Base-by-base conservation (phyloP, 2,797 vertebrate species). In the Selene dorsalis region DNA sequence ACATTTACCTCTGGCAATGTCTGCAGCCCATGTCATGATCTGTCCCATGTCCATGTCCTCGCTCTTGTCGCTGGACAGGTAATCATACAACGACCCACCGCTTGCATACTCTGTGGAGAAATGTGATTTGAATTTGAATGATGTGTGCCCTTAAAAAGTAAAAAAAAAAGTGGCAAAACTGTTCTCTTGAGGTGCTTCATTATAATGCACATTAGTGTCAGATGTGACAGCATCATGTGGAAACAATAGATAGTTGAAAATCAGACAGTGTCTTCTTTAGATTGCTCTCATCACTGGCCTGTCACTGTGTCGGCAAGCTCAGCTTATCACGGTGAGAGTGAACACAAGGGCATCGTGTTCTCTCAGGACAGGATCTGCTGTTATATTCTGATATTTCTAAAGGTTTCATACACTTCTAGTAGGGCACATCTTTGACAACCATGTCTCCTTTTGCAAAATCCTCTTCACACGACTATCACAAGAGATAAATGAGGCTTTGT, bases 1-100 rank as follows among this genome's bases (percentile, higher is more conserved):
- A 77, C 3, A 38, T 39, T 81, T 93, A 99, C 98, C 98, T 98
- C 97, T 98, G 81, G 97, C 98, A 48, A 99, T 98, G 73, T 99
- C 97, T 57, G 94, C 96, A 87, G 98, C 96, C 98, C 98, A 99
- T 2, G 96, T 97, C 97, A 99, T 98, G 75, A 99, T 96, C 79
- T 99, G 97, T 47, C 95, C 95, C 95, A 99, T 98, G 90, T 98
- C 96, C 96, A 99, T 99, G 69, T 96, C 94, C 87, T 98, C 96
- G 83, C 98, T 99, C 89, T 96, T 94, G 53, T 94, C 96, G 80
- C 97, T 98, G 86, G 97, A 98, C 91, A 99, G 96, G 91, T 97
- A 99, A 84, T 99, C 98, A 77, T 97, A 99, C 35, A 99, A 88
- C 4, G 97, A 98, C 30, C 98, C 98, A 38, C 96, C 93, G 39